Conservation (phyloP, 1,140 invertebrate species). For the Zaprionus davidi region DNA sequence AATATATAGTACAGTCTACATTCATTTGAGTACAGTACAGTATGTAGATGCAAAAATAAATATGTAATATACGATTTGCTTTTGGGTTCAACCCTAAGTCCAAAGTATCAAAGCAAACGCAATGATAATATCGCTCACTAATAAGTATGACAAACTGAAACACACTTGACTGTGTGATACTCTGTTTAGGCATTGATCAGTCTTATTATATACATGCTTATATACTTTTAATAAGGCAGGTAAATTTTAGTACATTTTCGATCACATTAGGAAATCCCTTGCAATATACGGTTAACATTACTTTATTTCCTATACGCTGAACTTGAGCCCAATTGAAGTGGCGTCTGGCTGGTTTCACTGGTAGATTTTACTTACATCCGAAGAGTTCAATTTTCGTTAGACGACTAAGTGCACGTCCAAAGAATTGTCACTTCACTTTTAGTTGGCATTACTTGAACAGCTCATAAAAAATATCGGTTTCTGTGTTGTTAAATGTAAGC, state of each 20-base stretch:
- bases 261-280: not conserved
- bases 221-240: not conserved
- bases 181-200: not conserved
- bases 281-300: not conserved
- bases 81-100: not conserved
- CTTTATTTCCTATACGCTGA: not conserved
- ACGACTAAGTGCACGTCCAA: not conserved
- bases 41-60: not conserved
- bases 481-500: not conserved
- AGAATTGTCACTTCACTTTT: not conserved
- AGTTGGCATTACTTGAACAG: not conserved
- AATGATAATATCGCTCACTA: not conserved
- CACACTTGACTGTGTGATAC: not conserved
- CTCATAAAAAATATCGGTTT: not conserved
- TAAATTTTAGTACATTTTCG: not conserved
- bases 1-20: not conserved
- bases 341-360: not conserved
- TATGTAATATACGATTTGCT: not conserved
- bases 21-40: not conserved
- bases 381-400: not conserved
- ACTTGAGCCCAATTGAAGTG: not conserved
- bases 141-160: not conserved
- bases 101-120: not conserved
- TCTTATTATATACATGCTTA: not conserved
- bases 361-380: not conserved